phyloP scores from a whole-genome alignment of 2,888 invertebrate genomes.

The Pheosia tremula region DNA sequence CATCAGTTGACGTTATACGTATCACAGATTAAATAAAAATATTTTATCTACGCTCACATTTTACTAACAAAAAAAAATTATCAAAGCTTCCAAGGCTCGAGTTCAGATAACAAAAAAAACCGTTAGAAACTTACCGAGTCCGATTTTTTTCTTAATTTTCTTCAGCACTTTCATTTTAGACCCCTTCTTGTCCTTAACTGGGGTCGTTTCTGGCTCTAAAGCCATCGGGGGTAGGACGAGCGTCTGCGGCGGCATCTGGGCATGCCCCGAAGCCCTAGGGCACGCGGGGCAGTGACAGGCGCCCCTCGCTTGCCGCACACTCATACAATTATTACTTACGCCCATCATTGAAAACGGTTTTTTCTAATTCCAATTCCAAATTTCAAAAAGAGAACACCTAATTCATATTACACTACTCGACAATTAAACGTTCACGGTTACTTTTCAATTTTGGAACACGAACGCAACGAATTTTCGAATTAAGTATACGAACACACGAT shows the following conservation, averaged over 20 bases:
- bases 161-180: constrained; percentile 95
- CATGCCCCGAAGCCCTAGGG: constrained; percentile 73
- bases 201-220: constrained; percentile 73
- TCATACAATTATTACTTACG: constrained; percentile 81
- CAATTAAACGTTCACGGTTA: constrained; percentile 22
- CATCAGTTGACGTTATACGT: too few relatives aligned
- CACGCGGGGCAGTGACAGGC: constrained; percentile 84
- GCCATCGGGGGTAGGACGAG: constrained; percentile 79
- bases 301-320: constrained; percentile 83
- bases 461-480: constrained; percentile 22
- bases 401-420: constrained; percentile 31
- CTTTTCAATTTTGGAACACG: constrained; percentile 18
- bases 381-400: constrained; percentile 35
- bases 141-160: constrained; percentile 95
- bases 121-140: constrained; percentile 89
- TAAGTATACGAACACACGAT: constrained; percentile 35
- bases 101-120: constrained; percentile 3
- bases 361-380: constrained; percentile 36
- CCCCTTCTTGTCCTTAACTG: constrained; percentile 77
- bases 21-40: too few relatives aligned
- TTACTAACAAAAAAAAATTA: neutral
- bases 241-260: constrained; percentile 73
- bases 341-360: constrained; percentile 75
- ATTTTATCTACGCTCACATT: neutral
- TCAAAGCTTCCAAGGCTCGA: neutral